Percentiles rank a stretch among this genome's conserved stretches.
Conservation (phyloP, 2,888 invertebrate species). For the Heliconius charithonia region DNA sequence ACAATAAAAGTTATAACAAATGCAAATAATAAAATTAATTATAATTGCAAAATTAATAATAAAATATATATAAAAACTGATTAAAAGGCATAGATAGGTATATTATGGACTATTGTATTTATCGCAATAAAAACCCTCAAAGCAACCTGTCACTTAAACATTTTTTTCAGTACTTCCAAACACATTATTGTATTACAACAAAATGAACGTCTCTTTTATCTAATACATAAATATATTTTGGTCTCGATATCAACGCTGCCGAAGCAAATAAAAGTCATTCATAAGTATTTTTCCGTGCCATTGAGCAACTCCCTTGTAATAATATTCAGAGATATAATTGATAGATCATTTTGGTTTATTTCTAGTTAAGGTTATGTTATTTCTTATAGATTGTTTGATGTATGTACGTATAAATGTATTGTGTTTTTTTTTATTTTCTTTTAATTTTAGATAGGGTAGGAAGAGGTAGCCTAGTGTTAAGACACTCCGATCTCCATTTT, state of each 20-base stretch:
- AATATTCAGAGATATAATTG: conserved; percentile 60
- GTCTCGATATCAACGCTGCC: conserved; percentile 37
- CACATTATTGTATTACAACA: conserved; percentile 16
- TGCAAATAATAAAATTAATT: neutral
- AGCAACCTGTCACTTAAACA: neutral
- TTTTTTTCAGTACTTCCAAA: neutral
- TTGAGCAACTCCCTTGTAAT: conserved; percentile 66
- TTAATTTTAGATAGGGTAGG: no score
- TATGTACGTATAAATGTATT: neutral
- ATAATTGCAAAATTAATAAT: no score
- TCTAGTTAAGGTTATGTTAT: conserved; percentile 43
- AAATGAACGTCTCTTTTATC: conserved; percentile 31
- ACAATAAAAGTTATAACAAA: neutral
- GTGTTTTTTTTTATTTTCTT: neutral
- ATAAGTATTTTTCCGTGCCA: conserved; percentile 68
- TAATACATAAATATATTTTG: conserved; percentile 39
- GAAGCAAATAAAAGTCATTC: conserved; percentile 54
- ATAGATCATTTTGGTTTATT: conserved; percentile 47
- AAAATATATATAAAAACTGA: no score
- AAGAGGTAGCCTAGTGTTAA: no score
- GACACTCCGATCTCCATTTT: no score
- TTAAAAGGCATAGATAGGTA: neutral
- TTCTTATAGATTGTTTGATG: neutral
- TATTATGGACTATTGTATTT: neutral
- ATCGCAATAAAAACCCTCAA: neutral